Percentiles rank a stretch among this genome's conserved stretches.
Evolutionary conservation across 2,888 invertebrate species (phyloP).

Genomic region (Parnassius apollo): DNA sequence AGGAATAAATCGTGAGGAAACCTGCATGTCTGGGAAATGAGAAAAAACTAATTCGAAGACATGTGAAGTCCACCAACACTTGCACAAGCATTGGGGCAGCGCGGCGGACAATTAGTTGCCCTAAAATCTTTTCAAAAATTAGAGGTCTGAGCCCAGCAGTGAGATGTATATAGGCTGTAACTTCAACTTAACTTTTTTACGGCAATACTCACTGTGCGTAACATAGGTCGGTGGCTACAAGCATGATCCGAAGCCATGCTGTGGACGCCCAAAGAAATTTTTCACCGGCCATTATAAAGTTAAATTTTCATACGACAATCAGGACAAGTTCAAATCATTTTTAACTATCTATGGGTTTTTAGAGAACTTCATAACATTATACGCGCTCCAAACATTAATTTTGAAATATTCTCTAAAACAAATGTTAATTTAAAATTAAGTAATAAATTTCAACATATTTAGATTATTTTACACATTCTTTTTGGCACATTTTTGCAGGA

Average conservation of each 20-base stretch:
- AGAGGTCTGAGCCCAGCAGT: not conserved
- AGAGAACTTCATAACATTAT: conserved; percentile 19
- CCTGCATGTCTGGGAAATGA: too few relatives aligned
- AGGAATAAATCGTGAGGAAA: too few relatives aligned
- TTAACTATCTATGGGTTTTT: conserved; percentile 7
- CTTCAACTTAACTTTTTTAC: not conserved
- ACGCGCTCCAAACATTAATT: not conserved
- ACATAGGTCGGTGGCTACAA: conserved; percentile 70
- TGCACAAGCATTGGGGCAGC: too few relatives aligned
- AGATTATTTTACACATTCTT: not conserved
- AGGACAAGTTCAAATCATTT: conserved; percentile 5
- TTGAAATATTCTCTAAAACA: conserved; percentile 25
- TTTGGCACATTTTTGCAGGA: not conserved
- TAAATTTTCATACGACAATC: not conserved
- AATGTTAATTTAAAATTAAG: conserved; percentile 27
- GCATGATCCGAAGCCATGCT: conserved; percentile 61
- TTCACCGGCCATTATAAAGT: conserved; percentile 58
- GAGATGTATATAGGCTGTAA: not conserved
- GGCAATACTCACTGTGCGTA: conserved; percentile 72
- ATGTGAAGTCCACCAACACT: too few relatives aligned
- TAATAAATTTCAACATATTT: conserved; percentile 7
- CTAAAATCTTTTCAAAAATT: not conserved
- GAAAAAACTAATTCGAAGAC: too few relatives aligned
- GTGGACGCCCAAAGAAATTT: conserved; percentile 63
- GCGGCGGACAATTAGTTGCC: too few relatives aligned